Percentiles rank a stretch among this genome's conserved stretches.
Conservation (phyloP, 2,797 vertebrate species). For the Rhincodon typus region DNA sequence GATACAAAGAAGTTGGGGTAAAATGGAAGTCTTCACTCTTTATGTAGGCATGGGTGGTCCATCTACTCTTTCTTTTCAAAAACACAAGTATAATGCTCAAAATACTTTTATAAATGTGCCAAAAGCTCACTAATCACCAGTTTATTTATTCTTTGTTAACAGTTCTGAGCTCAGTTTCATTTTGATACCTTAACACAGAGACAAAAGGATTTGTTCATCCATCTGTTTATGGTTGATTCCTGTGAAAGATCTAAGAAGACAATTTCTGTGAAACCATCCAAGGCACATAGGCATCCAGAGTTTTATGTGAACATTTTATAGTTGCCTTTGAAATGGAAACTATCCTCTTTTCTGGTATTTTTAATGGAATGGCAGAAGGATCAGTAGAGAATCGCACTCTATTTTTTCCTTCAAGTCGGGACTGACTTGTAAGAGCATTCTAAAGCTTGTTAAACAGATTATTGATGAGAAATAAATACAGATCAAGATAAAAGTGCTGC, state of each 20-base stretch:
- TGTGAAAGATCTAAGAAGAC: neutral
- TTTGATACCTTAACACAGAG: neutral
- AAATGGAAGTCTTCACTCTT: too few species aligned
- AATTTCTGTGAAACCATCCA: neutral
- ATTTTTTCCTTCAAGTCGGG: neutral
- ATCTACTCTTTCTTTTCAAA: neutral
- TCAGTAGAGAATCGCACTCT: neutral
- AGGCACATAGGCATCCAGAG: neutral
- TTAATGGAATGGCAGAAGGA: neutral
- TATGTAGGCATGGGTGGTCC: too few species aligned
- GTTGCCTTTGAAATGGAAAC: neutral
- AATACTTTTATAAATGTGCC: neutral
- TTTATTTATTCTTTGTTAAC: neutral
- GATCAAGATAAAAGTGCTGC: neutral
- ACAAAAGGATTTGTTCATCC: neutral
- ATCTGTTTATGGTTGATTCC: neutral
- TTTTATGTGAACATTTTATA: neutral
- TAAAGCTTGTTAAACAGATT: neutral
- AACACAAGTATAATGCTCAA: neutral
- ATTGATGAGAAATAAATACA: neutral
- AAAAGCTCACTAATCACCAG: neutral
- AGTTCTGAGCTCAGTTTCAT: neutral
- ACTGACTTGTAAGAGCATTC: neutral
- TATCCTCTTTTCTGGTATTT: neutral
- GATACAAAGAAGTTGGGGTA: too few species aligned